phyloP scores from a whole-genome alignment of 2,113 vertebrate genomes.

The Circaetus gallicus region DNA sequence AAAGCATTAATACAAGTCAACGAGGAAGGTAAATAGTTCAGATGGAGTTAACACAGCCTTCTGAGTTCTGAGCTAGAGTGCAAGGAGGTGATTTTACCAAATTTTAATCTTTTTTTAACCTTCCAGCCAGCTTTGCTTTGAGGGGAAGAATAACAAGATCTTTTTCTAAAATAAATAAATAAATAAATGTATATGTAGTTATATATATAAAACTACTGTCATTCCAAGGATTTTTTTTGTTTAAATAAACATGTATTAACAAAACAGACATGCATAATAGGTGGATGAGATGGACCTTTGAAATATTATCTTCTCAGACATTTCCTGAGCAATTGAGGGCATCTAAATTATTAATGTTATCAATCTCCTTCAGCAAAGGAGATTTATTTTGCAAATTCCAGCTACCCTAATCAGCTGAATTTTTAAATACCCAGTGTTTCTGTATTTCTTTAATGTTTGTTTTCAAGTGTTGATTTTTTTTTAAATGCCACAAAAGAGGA shows the following conservation, averaged over 20 bases:
- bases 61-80: background rate
- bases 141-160: background rate
- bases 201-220: background rate
- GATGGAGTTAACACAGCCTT: background rate
- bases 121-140: background rate
- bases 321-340: background rate
- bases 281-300: background rate
- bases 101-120: background rate
- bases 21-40: background rate
- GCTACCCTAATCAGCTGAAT: constrained; percentile 1
- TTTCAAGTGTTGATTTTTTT: constrained; percentile 45
- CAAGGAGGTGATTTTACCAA: background rate
- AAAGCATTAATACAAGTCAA: background rate
- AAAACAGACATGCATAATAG: background rate
- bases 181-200: background rate
- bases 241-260: background rate
- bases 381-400: constrained; percentile 42
- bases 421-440: constrained; percentile 40
- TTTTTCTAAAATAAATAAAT: background rate
- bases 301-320: constrained; percentile 4
- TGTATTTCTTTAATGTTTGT: constrained; percentile 9
- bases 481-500: constrained; percentile 12
- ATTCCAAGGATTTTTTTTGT: background rate
- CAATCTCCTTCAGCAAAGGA: background rate
- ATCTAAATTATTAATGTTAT: constrained; percentile 40